Percentiles rank a stretch among this genome's conserved stretches.
phyloP scores from a whole-genome alignment of 1,140 invertebrate species.

The Caenorhabditis remanei region DNA sequence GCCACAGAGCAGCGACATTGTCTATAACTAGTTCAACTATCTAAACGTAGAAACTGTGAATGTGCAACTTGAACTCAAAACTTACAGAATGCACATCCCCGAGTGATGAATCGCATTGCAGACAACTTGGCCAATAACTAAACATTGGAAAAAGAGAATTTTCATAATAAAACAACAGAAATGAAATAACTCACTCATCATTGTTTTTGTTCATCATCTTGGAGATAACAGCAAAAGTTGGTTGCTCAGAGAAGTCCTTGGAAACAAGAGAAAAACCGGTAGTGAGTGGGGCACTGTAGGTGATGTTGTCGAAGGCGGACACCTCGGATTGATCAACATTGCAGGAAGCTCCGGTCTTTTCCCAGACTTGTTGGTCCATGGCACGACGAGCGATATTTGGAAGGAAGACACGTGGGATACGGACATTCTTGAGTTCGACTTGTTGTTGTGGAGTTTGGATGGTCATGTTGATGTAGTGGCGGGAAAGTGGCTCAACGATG shows the following conservation, averaged over 20 bases:
- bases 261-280: conserved; percentile 71
- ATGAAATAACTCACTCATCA: conserved; percentile 6
- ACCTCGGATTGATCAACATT: conserved; percentile 36
- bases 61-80: no score
- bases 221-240: conserved; percentile 70
- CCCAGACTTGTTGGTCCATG: background rate
- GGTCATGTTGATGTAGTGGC: conserved; percentile 58
- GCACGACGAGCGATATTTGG: conserved; percentile 18
- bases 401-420: conserved; percentile 41
- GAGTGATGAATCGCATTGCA: no score
- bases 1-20: no score
- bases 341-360: conserved; percentile 29
- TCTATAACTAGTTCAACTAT: no score
- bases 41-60: no score
- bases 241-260: conserved; percentile 73
- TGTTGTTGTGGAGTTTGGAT: conserved; percentile 53
- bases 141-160: no score
- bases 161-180: no score
- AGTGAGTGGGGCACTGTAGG: conserved; percentile 62
- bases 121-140: no score
- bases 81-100: no score
- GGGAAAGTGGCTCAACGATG: conserved; percentile 54
- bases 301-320: conserved; percentile 58
- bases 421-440: conserved; percentile 41
- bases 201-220: conserved; percentile 56